phyloP scores from a whole-genome alignment of 2,113 vertebrate genomes.

The Jaculus jaculus region DNA sequence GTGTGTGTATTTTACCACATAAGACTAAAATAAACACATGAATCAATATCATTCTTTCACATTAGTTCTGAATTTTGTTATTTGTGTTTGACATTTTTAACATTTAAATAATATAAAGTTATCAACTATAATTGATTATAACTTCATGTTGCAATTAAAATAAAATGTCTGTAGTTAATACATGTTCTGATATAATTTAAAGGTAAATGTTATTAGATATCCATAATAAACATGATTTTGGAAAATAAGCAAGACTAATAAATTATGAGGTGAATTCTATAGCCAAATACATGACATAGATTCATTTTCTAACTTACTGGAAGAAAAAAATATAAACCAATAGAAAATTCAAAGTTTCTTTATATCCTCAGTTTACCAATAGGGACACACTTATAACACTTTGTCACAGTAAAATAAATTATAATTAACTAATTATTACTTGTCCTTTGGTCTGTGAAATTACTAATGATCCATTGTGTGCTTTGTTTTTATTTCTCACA shows the following conservation, averaged over 20 bases:
- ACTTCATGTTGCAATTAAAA: background rate
- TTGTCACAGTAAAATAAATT: background rate
- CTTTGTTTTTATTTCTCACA: background rate
- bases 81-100: background rate
- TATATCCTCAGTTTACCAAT: background rate
- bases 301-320: constrained; percentile 3
- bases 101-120: background rate
- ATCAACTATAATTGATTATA: background rate
- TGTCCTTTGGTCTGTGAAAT: background rate
- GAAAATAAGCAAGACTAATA: background rate
- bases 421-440: background rate
- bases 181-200: background rate
- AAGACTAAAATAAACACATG: background rate
- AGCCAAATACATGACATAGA: background rate
- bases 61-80: constrained; percentile 3
- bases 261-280: background rate
- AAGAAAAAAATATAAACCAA: background rate
- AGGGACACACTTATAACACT: background rate
- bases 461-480: background rate
- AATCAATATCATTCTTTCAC: background rate
- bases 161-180: background rate
- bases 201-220: background rate
- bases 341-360: background rate
- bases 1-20: background rate
- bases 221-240: background rate